Percentiles rank a stretch among this genome's conserved stretches.
Evolutionary conservation across 2,888 invertebrate genomes (phyloP).

Genomic region (Caenorhabditis sp.): DNA sequence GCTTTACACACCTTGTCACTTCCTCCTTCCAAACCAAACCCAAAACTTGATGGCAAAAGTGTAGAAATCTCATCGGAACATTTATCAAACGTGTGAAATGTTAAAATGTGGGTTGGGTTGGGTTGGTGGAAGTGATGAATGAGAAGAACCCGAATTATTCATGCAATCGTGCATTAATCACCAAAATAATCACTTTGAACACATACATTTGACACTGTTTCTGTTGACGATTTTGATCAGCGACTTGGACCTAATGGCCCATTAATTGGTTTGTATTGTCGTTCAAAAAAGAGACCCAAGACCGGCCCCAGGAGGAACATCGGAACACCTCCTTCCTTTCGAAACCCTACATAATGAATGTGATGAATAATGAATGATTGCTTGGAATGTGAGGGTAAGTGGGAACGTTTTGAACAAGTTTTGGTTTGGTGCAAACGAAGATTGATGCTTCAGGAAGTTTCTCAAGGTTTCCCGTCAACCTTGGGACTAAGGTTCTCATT

Average conservation of each 20-base stretch:
- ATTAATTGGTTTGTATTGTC: constrained; percentile 46
- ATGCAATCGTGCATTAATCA: constrained; percentile 43
- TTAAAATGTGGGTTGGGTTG: no score
- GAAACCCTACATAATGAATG: constrained; percentile 11
- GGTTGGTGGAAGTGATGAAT: constrained; percentile 5
- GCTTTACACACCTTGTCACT: background rate
- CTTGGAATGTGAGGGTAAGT: constrained; percentile 7
- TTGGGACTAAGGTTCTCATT: constrained; percentile 19
- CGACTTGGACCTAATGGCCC: constrained; percentile 43
- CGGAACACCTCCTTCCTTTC: background rate
- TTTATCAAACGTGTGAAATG: constrained; percentile 13
- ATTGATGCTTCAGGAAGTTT: constrained; percentile 7
- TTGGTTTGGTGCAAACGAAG: constrained; percentile 5
- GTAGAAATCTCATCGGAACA: constrained; percentile 1
- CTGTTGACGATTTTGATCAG: constrained; percentile 13
- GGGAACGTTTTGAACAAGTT: constrained; percentile 14
- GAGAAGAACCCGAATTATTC: constrained; percentile 29
- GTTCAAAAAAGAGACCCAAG: constrained; percentile 16
- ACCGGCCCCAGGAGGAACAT: background rate
- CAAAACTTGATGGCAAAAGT: background rate
- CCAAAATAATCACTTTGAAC: constrained; percentile 40
- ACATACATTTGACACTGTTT: constrained; percentile 11
- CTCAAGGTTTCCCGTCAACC: constrained; percentile 16
- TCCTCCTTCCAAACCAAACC: background rate
- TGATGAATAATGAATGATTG: constrained; percentile 20